Evolutionary conservation across 1,140 invertebrate species (phyloP).

Genomic region (Macrotrachela quadricornifera): DNA sequence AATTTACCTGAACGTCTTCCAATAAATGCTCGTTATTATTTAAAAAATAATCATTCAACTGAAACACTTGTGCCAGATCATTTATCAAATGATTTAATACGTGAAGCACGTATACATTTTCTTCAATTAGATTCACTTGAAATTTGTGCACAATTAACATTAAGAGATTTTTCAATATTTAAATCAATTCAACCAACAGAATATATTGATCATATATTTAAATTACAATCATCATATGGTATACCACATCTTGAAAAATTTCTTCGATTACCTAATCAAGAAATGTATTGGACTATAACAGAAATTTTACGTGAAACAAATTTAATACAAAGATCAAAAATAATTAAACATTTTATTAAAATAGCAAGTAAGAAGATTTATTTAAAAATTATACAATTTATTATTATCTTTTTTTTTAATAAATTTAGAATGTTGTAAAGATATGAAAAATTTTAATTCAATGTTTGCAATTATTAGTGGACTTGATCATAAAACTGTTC

Average conservation of each 20-base stretch:
- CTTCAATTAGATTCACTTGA: conserved; percentile 83
- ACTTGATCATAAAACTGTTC: conserved; percentile 75
- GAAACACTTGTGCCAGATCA: conserved; percentile 88
- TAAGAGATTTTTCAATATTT: conserved; percentile 35
- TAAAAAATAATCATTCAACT: conserved; percentile 82
- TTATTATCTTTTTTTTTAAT: too few relatives aligned
- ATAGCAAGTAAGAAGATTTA: conserved; percentile 35
- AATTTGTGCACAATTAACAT: conserved; percentile 74
- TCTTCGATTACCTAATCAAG: conserved; percentile 52
- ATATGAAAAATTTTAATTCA: conserved; percentile 97
- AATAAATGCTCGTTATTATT: conserved; percentile 51
- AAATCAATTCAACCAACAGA: conserved; percentile 5
- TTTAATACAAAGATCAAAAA: conserved; percentile 69
- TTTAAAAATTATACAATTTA: too few relatives aligned
- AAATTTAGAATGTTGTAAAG: conserved; percentile 49
- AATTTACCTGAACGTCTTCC: conserved; percentile 85
- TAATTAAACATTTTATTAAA: conserved; percentile 98
- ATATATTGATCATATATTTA: conserved; percentile 1
- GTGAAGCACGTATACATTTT: conserved; percentile 75
- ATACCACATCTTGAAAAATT: conserved; percentile 1
- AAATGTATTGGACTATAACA: conserved; percentile 99
- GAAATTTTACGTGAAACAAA: conserved; percentile 85
- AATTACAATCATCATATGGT: background rate
- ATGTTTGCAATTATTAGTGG: conserved; percentile 98
- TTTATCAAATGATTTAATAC: conserved; percentile 65